Evolutionary conservation across 2,797 vertebrate genomes (phyloP).

Genomic region (Sphenodon punctatus): DNA sequence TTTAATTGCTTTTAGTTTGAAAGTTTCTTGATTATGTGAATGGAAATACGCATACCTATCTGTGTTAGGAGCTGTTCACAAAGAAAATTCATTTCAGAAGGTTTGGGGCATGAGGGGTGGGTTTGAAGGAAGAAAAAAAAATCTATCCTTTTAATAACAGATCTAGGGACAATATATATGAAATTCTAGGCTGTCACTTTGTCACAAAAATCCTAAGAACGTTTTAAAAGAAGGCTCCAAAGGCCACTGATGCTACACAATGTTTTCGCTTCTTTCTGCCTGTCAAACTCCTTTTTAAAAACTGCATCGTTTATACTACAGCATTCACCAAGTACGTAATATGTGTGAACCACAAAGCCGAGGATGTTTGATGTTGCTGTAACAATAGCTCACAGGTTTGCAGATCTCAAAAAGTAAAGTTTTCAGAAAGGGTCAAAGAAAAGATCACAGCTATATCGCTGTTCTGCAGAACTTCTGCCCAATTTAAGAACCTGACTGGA

Average conservation of each 20-base stretch:
- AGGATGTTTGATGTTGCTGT: neutral
- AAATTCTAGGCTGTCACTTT: neutral
- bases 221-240: neutral
- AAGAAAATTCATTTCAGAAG: neutral
- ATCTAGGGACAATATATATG: accelerated
- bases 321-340: neutral
- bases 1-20: neutral
- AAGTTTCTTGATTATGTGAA: accelerated
- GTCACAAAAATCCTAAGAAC: accelerated
- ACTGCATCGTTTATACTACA: neutral
- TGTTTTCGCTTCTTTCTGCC: neutral
- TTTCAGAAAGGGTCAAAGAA: too few species aligned
- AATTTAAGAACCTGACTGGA: too few species aligned
- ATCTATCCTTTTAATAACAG: neutral
- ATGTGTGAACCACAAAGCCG: neutral
- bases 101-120: neutral
- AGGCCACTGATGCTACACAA: neutral
- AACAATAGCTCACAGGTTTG: too few species aligned
- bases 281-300: neutral
- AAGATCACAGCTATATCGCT: too few species aligned
- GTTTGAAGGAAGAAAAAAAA: neutral
- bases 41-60: accelerated
- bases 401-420: too few species aligned
- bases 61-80: neutral
- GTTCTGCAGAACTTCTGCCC: too few species aligned